These are phyloP conservation scores for Ceraclea dissimilis DNA, from an alignment of 2,888 invertebrate genomes.

Conservation along the genomic window DNA sequence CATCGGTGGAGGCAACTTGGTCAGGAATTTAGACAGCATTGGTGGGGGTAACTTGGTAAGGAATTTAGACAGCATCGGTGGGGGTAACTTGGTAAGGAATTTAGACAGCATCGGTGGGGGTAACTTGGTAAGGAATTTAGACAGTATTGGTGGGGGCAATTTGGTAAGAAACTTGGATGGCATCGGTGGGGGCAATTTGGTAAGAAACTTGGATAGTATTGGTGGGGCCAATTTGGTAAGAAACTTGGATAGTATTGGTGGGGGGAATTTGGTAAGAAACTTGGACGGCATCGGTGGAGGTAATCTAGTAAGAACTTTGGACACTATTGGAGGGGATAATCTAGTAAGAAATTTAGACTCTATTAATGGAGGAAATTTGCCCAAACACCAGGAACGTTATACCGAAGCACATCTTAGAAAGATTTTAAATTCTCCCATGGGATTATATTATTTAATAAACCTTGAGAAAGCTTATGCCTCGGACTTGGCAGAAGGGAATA, in stretches of 20 bases:
- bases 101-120: slow-evolving; percentile 27
- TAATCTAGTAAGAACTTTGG: slow-evolving; percentile 9
- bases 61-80: slow-evolving; percentile 26
- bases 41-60: slow-evolving; percentile 42
- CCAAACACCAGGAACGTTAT: slow-evolving; percentile 23
- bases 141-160: slow-evolving; percentile 39
- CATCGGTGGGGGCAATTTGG: slow-evolving; percentile 41
- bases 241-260: slow-evolving; percentile 40
- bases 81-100: slow-evolving; percentile 27
- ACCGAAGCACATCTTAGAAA: slow-evolving; percentile 25
- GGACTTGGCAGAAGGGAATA: too few relatives aligned
- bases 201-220: slow-evolving; percentile 28
- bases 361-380: slow-evolving; percentile 39
- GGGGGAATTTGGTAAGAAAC: slow-evolving; percentile 39
- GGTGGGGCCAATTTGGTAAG: slow-evolving; percentile 36
- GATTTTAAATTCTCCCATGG: slow-evolving; percentile 27
- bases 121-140: slow-evolving; percentile 11
- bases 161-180: slow-evolving; percentile 43
- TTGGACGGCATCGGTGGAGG: slow-evolving; percentile 29
- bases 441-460: too few relatives aligned
- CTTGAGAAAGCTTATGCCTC: slow-evolving; percentile 30
- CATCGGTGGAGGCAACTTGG: slow-evolving; percentile 28
- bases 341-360: slow-evolving; percentile 42
- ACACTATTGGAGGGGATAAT: slow-evolving; percentile 39
- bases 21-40: slow-evolving; percentile 33